phyloP scores from a whole-genome alignment of 2,888 invertebrate genomes.

The Melipona beecheii region DNA sequence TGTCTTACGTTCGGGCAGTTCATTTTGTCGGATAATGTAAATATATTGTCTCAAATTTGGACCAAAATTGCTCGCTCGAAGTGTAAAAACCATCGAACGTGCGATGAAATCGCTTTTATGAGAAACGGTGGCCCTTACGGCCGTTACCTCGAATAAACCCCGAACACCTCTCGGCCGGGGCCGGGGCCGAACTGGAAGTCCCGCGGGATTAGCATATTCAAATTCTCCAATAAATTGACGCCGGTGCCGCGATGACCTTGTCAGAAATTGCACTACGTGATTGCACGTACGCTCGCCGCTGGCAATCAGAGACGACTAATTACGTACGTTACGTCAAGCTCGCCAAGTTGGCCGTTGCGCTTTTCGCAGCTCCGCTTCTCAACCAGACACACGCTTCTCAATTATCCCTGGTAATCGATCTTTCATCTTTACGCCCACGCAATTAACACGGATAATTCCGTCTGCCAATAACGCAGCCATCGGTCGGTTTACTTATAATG shows the following conservation, averaged over 20 bases:
- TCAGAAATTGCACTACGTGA: constrained; percentile 62
- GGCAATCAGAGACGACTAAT: constrained; percentile 25
- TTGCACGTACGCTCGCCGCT: constrained; percentile 26
- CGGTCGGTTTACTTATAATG: constrained; percentile 32
- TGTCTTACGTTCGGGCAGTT: too few relatives aligned
- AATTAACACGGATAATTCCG: constrained; percentile 40
- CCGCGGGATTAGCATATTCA: not conserved
- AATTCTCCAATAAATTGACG: constrained; percentile 32
- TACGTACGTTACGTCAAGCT: not conserved
- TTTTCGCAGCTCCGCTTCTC: not conserved
- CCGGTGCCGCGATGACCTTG: constrained; percentile 26
- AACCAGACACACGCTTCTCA: not conserved
- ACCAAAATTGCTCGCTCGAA: too few relatives aligned
- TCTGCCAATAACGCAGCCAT: constrained; percentile 9
- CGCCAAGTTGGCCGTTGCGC: constrained; percentile 4
- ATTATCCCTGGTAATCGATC: constrained; percentile 37
- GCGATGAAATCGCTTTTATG: not conserved
- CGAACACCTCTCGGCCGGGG: not conserved
- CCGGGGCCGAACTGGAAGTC: not conserved
- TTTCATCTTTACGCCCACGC: constrained; percentile 18
- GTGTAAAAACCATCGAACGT: too few relatives aligned
- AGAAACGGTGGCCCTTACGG: not conserved
- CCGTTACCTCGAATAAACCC: not conserved
- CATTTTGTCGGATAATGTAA: too few relatives aligned
- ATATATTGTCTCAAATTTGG: too few relatives aligned